Evolutionary conservation across 2,888 invertebrate species (phyloP).

Genomic region (Drosophila hamatofila): DNA sequence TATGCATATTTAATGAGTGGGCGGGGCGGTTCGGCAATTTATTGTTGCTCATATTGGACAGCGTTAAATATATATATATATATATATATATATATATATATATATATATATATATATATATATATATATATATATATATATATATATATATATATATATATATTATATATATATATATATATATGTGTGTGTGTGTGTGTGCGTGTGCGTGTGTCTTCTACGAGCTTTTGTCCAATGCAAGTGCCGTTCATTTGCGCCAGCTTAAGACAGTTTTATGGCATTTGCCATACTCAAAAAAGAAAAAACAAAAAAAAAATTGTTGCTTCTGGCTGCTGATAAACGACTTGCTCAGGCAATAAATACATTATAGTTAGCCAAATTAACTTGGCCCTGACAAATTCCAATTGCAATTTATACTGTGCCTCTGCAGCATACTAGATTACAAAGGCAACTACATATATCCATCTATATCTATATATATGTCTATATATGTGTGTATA

Average conservation of each 20-base stretch:
- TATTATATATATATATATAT: neutral
- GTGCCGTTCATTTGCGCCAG: conserved; percentile 38
- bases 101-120: neutral
- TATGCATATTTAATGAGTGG: conserved; percentile 61
- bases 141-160: neutral
- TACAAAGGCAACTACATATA: neutral
- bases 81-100: neutral
- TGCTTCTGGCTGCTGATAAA: conserved; percentile 19
- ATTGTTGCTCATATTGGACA: conserved; percentile 46
- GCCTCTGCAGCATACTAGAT: conserved; percentile 6
- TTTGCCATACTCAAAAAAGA: conserved; percentile 12
- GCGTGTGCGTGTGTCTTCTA: neutral
- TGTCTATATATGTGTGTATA: too few species aligned
- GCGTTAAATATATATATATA: conserved; percentile 1
- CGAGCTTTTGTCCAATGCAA: conserved; percentile 33
- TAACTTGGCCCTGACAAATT: conserved; percentile 23
- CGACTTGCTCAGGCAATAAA: conserved; percentile 14
- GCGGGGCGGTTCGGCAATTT: conserved; percentile 64
- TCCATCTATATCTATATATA: too few species aligned
- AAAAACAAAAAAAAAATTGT: neutral
- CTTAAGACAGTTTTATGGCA: conserved; percentile 55
- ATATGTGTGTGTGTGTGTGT: conserved; percentile 4
- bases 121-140: conserved; percentile 8
- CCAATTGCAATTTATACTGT: conserved; percentile 24
- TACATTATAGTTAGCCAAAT: conserved; percentile 36